Evolutionary conservation across 2,888 invertebrate species (phyloP), one percentile per base, ranked within the genome.

Genomic region (Dicyrtoma fusca): DNA sequence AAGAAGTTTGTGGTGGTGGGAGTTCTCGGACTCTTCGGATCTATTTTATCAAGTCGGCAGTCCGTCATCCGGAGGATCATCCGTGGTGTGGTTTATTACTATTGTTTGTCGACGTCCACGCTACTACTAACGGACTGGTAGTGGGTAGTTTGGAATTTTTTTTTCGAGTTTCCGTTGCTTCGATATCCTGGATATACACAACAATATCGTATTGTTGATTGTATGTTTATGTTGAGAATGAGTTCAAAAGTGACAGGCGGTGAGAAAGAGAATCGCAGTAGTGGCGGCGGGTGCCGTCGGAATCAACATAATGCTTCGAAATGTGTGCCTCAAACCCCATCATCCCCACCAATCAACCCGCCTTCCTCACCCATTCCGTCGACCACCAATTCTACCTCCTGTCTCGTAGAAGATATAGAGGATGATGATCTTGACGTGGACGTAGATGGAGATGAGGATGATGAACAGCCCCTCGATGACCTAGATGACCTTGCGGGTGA

Each of bases 391-490:
- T 59, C 25, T 42, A 26, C 66, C 65, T 45, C 74, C 49, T 44
- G 72, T 62, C 59, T 74, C 59, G 64, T 74, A 14, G 76, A 75
- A 26, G 76, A 75, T 8, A 65, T 72, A 4, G 77, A 77, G 45
- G 79, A 77, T 51, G 77, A 77, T 45, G 77, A 78, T 51, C 73
- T 75, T 53, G 77, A 78, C 53, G 74, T 75, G 45, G 77, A 79
- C 44, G 72, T 74, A 59, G 76, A 75, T 51, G 73, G 70, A 53
- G 79, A 77, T 49, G 77, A 77, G 6, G 65, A 59, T 25, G 68
- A 66, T 21, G 68, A 62, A 25, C 42, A 59, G 17, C 45, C 57
- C 59, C 57, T 61, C 6, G 72, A 66, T 51, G 72, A 72, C 57
- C 25, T 68, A 10, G 72, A 59, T 69, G 75, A 69, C 69, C 69